Conservation (phyloP, 2,113 vertebrate species). For the Chinchilla lanigera region DNA sequence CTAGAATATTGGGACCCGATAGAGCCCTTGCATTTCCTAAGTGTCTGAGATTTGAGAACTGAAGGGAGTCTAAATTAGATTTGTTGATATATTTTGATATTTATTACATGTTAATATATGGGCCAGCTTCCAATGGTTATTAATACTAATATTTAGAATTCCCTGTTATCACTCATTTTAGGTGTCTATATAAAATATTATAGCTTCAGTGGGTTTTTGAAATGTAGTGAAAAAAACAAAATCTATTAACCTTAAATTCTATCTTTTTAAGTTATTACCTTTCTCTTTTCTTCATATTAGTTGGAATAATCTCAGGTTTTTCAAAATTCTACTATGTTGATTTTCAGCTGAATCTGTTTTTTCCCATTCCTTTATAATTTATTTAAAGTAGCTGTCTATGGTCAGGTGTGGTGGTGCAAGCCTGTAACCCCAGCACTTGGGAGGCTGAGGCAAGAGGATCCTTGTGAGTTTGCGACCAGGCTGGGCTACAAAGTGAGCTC, state of each 20-base stretch:
- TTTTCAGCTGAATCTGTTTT: neutral
- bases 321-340: neutral
- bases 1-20: neutral
- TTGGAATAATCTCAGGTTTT: neutral
- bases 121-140: neutral
- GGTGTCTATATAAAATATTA: neutral
- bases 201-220: neutral
- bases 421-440: too few species aligned
- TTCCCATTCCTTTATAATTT: neutral
- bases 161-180: neutral
- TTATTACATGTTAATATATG: neutral
- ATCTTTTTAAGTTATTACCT: neutral
- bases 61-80: neutral
- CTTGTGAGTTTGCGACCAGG: too few species aligned
- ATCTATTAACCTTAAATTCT: neutral
- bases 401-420: too few species aligned
- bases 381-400: neutral
- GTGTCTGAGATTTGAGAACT: neutral
- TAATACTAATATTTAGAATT: neutral
- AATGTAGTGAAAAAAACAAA: neutral
- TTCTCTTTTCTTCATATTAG: neutral
- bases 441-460: too few species aligned
- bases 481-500: too few species aligned
- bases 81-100: neutral
- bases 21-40: neutral